A percentile compares a stretch with the other conserved stretches of the same genome.
These are phyloP conservation scores for Hypanus sabinus DNA, from an alignment of 2,113 vertebrate genomes.

Conservation along the genomic window DNA sequence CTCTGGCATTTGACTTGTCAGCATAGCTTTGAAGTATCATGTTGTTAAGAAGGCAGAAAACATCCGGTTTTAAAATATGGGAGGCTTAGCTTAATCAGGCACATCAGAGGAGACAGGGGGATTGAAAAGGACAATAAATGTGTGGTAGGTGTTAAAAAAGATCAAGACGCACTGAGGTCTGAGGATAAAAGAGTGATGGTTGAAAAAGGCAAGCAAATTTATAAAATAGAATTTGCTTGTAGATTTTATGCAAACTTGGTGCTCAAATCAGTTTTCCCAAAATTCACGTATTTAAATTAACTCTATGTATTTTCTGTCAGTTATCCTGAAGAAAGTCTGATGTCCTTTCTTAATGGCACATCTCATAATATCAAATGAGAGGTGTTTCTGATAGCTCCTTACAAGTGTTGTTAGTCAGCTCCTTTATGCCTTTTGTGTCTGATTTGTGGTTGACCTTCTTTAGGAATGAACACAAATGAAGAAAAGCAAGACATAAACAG, in stretches of 20 bases:
- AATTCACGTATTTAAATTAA: background rate
- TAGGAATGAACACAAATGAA: background rate
- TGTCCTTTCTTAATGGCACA: background rate
- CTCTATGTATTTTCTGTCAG: background rate
- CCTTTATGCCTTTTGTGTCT: background rate
- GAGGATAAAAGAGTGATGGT: background rate
- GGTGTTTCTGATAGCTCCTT: background rate
- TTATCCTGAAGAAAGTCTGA: background rate
- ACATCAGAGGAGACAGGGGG: background rate
- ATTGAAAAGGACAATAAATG: slow-evolving; percentile 7
- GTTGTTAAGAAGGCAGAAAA: background rate
- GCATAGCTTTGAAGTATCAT: background rate
- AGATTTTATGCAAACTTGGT: background rate
- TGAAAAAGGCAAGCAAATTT: background rate
- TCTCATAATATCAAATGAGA: background rate
- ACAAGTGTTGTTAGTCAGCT: background rate
- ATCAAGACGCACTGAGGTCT: background rate
- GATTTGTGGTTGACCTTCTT: background rate
- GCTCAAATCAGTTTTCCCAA: background rate
- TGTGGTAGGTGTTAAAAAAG: background rate
- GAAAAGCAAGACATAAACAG: background rate
- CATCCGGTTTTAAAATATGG: background rate
- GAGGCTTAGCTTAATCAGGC: background rate
- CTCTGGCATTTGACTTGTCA: background rate
- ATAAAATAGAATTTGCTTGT: background rate